Percentiles rank a stretch among this genome's conserved stretches.
phyloP scores from a whole-genome alignment of 2,888 invertebrate genomes.

The Miltochrista miniata region DNA sequence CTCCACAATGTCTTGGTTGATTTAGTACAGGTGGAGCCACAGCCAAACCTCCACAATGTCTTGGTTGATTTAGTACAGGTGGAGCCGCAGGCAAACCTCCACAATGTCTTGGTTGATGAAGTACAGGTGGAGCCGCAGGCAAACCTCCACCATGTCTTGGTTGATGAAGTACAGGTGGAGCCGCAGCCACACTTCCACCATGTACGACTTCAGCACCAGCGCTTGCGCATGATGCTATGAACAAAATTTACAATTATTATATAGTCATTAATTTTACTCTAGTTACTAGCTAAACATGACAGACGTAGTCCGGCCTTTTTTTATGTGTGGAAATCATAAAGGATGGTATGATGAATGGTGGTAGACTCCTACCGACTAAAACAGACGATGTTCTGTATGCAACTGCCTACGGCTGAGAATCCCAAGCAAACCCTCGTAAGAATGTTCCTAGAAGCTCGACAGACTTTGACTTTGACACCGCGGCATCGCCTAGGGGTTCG shows the following conservation, averaged over 20 bases:
- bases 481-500: no score
- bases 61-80: constrained; percentile 1
- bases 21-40: constrained; percentile 1
- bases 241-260: constrained; percentile 26
- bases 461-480: no score
- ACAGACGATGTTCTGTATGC: no score
- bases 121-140: neutral
- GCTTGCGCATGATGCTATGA: constrained; percentile 49
- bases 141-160: constrained; percentile 12
- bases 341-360: no score
- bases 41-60: constrained; percentile 9
- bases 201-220: constrained; percentile 39
- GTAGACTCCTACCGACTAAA: no score
- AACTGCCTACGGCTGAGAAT: no score
- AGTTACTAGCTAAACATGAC: no score
- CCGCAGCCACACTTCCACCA: neutral
- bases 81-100: neutral
- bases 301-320: no score
- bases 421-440: no score
- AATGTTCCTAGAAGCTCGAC: no score
- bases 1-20: constrained; percentile 11
- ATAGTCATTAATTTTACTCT: no score
- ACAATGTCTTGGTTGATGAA: constrained; percentile 12
- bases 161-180: constrained; percentile 1
- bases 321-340: no score